Evolutionary conservation across 2,888 invertebrate species (phyloP), one percentile per base, ranked within the genome.

Genomic region (Drosophila meridionalis): DNA sequence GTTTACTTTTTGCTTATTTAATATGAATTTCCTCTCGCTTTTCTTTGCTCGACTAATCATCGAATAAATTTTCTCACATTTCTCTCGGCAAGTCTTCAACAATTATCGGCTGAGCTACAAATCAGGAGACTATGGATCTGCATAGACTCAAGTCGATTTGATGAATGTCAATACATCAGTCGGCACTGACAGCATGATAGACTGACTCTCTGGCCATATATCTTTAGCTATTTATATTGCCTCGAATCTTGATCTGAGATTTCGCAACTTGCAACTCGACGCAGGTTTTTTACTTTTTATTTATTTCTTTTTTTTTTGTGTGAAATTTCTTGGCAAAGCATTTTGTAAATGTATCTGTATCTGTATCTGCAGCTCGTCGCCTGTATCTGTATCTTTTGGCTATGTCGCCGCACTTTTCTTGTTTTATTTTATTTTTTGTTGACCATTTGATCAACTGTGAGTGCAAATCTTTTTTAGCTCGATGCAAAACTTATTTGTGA

Each of bases 401-500:
- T 70, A 43, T 77, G 68, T 72, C 55, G 66, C 47, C 38, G 58
- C 70, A 75, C 59, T 85, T 71, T 87, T 69, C 67, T 65, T 65
- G 32, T 28, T 56, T 56, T 42, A 55, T 67, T 28, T 40, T 30
- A 45, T 12, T 56, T 42, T 14, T 38, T 56, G 40, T 20, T 78
- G 80, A 73, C 79, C 82, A 78, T 89, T 89, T 86, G 90, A 89
- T 86, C 89, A 87, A 84, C 79, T 75, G 73, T 78, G 73, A 73
- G 75, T 89, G 78, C 85, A 80, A 89, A 84, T 84, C 76, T 81
- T 82, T 87, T 79, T 80, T 76, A 77, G 70, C 75, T 67, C 48
- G 61, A 65, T 60, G 61, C 50, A 72, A 80, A 86, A 88, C 80
- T 87, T 86, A 85, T 86, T 89, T 89, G 85, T 81, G 76, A 86